phyloP scores from a whole-genome alignment of 2,888 invertebrate species.

The Morpho deidamia region DNA sequence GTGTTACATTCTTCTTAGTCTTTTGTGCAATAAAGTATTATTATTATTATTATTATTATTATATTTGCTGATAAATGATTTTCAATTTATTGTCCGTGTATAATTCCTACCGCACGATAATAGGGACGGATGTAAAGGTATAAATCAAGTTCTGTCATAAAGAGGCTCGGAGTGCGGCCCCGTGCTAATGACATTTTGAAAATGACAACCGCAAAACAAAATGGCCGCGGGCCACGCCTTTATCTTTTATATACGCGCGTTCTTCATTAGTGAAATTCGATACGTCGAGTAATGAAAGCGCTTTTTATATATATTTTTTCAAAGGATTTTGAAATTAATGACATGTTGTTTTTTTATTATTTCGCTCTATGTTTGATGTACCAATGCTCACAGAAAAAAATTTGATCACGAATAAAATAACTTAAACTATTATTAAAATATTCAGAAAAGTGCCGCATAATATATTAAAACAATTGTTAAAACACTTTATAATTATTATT shows the following conservation, averaged over 20 bases:
- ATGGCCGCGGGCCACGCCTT: constrained; percentile 22
- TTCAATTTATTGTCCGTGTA: constrained; percentile 12
- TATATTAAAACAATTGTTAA: too few relatives aligned
- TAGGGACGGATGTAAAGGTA: constrained; percentile 10
- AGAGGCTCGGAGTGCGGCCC: constrained; percentile 8
- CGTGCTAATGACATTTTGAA: constrained; percentile 44
- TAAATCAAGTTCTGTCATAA: constrained; percentile 19
- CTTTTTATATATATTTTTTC: neutral
- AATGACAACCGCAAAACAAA: constrained; percentile 39
- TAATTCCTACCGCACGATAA: constrained; percentile 16
- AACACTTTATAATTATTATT: too few relatives aligned
- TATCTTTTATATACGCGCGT: constrained; percentile 4
- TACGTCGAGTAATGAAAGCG: constrained; percentile 1
- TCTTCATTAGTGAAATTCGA: constrained; percentile 3
- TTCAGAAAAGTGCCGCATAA: too few relatives aligned
- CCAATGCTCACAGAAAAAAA: too few relatives aligned
- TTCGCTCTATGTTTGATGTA: too few relatives aligned
- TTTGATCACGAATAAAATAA: too few relatives aligned
- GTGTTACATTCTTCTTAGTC: too few relatives aligned
- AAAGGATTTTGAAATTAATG: constrained; percentile 3
- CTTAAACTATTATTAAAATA: too few relatives aligned
- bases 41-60: too few relatives aligned
- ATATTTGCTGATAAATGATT: neutral
- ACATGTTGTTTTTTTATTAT: neutral
- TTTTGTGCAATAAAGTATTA: too few relatives aligned